Base-by-base conservation (phyloP, 2,113 vertebrate species). In the Agelaius tricolor region DNA sequence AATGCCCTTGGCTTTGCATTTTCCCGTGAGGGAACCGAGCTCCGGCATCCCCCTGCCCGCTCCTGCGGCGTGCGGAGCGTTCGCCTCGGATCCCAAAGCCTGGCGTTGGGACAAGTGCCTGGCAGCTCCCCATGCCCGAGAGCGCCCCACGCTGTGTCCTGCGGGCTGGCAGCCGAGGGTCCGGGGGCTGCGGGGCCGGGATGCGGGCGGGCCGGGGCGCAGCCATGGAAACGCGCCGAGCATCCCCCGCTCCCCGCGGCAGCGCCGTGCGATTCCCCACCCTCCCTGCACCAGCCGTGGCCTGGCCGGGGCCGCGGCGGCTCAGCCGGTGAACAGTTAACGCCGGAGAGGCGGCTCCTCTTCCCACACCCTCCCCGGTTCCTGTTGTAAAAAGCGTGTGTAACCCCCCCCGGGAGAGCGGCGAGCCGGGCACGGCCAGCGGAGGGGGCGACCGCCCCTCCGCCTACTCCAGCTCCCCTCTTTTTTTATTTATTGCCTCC, bases 201-300 rank as follows among this genome's bases (percentile, higher is more conserved):
- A 9, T 58, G n/a, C 57, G n/a, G 57, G 54, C 54, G 71, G 37
- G 58, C 58, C n/a, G 82, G 77, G 83, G 44, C 15, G 85, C 96
- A 87, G 81, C 97, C 96, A 91, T 95, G 94, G 98, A 90, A 97
- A 96, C 91, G 84, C 91, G 35, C 66, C 90, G 90, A 69, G 96
- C 93, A 76, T 65, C 80, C 94, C 97, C 54, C 93, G 89, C 95
- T 93, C 94, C 94, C 91, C n/a, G 71, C 89, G 80, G 84, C 88
- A 74, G 67, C 93, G 52, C 74, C 63, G 84, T 57, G 28, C 78
- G 11, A 7, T 68, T 77, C 58, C 81, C n/a, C 90, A 27, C 58
- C 89, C 65, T 69, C 27, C 58, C 62, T 44, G 87, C 86, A 57
- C 43, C 92, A 76, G 69, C 16, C 44, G 33, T 51, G 95, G 92